A percentile compares a stretch with the other conserved stretches of the same genome.
Conservation (phyloP, 2,888 invertebrate genomes). For the Dascillus cervinus region DNA sequence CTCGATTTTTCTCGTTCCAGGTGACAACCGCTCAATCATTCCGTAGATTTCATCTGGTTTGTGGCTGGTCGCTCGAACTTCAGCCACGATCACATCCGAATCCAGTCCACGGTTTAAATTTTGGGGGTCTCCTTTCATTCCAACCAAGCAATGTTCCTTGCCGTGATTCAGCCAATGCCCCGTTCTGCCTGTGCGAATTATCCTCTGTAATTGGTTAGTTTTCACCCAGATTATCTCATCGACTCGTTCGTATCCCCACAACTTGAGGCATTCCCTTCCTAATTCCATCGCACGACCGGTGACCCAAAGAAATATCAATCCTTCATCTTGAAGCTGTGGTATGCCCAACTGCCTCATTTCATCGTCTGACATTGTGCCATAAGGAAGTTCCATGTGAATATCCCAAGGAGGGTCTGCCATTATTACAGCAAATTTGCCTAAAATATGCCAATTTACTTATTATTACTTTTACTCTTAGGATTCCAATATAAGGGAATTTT, state of each 20-base stretch:
- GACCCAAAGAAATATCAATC: constrained; percentile 95
- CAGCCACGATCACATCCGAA: constrained; percentile 97
- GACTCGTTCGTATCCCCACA: constrained; percentile 95
- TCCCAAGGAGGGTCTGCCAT: constrained; percentile 99
- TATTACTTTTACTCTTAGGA: too few relatives aligned
- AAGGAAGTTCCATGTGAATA: constrained; percentile 98
- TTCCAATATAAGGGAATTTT: too few relatives aligned
- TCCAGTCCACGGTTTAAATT: constrained; percentile 89
- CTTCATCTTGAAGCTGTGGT: constrained; percentile 90
- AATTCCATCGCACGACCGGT: constrained; percentile 96
- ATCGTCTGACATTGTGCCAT: constrained; percentile 97
- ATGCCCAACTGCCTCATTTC: constrained; percentile 96
- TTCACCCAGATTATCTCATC: constrained; percentile 99
- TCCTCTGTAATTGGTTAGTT: constrained; percentile 94
- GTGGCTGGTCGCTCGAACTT: constrained; percentile 95
- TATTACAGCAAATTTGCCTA: constrained; percentile 94
- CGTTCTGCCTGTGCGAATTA: constrained; percentile 92
- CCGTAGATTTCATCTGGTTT: constrained; percentile 99
- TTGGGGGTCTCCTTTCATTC: constrained; percentile 91
- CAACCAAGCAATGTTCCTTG: constrained; percentile 94
- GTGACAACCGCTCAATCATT: constrained; percentile 92
- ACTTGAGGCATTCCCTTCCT: constrained; percentile 87
- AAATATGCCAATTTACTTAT: too few relatives aligned
- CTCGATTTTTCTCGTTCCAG: constrained; percentile 95
- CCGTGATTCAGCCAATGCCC: constrained; percentile 99